Percentiles rank a stretch among this genome's conserved stretches.
phyloP scores from a whole-genome alignment of 2,888 invertebrate species.

The Urechis unicinctus region DNA sequence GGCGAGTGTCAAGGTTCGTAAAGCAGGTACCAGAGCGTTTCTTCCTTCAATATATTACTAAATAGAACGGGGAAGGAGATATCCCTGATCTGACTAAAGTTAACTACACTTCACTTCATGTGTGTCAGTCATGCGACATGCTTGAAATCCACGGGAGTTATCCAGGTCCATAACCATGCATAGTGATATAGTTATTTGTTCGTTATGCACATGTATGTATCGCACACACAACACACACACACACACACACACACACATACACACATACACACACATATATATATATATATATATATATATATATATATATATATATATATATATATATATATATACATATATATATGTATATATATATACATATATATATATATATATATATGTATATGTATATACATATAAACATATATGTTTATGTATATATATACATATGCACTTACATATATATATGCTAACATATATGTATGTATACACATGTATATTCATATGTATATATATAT shows the following conservation, averaged over 20 bases:
- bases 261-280: neutral
- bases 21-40: no score
- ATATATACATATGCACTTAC: slow-evolving; percentile 1
- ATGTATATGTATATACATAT: neutral
- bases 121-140: no score
- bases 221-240: neutral
- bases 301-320: slow-evolving; percentile 57
- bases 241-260: neutral
- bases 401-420: no score
- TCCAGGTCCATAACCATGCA: no score
- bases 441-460: slow-evolving; percentile 4
- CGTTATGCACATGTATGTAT: neutral
- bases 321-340: slow-evolving; percentile 47
- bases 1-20: no score
- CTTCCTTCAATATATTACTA: no score
- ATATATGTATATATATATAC: slow-evolving; percentile 2
- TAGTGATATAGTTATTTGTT: no score
- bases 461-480: neutral
- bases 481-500: neutral
- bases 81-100: no score
- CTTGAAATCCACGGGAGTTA: no score
- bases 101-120: no score
- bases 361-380: slow-evolving; percentile 3
- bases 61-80: no score
- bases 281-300: neutral